Evolutionary conservation across 2,113 vertebrate genomes (phyloP).

Genomic region (Ranitomeya variabilis): DNA sequence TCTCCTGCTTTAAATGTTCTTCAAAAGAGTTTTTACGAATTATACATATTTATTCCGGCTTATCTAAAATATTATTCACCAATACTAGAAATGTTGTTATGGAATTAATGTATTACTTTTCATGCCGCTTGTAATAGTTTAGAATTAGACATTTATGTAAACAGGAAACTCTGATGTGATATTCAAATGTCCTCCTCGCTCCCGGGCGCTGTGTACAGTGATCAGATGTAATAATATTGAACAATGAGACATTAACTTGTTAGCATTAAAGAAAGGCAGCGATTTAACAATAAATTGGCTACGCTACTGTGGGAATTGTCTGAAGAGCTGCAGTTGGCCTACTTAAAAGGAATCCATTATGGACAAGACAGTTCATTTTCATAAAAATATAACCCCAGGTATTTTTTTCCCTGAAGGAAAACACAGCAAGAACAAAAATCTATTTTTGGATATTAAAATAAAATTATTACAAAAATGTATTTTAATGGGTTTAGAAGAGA

Average conservation of each 20-base stretch:
- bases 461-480: background rate
- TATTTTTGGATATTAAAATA: slow-evolving; percentile 5
- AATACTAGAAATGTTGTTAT: slow-evolving; percentile 9
- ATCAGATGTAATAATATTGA: background rate
- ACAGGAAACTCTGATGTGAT: background rate
- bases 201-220: background rate
- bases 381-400: background rate
- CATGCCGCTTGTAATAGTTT: slow-evolving; percentile 1
- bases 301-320: slow-evolving; percentile 3
- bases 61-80: slow-evolving; percentile 27
- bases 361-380: slow-evolving; percentile 4
- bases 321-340: background rate
- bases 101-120: slow-evolving; percentile 38
- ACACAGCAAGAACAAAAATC: background rate
- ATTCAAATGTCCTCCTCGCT: background rate
- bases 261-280: background rate
- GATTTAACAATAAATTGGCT: slow-evolving; percentile 20
- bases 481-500: background rate
- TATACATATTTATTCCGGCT: slow-evolving; percentile 11
- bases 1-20: background rate
- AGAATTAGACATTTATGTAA: slow-evolving; percentile 21
- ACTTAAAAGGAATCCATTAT: slow-evolving; percentile 24
- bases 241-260: slow-evolving; percentile 5
- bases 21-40: slow-evolving; percentile 18
- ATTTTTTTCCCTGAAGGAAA: background rate